These are phyloP conservation scores for Rhinella marina DNA, from an alignment of 2,797 vertebrate genomes.

Conservation along the genomic window DNA sequence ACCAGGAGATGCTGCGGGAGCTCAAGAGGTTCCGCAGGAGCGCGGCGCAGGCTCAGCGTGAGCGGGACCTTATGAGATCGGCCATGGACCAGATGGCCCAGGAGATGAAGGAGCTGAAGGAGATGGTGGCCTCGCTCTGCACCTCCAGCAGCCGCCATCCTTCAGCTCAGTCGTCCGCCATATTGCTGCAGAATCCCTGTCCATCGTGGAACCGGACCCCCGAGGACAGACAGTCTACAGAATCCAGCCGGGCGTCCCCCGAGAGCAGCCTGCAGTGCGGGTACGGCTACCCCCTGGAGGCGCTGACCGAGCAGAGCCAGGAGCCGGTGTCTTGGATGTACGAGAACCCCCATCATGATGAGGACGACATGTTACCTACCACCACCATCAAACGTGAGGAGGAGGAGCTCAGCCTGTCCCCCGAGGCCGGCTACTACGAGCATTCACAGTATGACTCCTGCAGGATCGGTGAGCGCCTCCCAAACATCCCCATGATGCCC, in stretches of 20 bases:
- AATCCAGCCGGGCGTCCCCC: constrained; percentile 42
- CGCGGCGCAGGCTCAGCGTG: constrained; percentile 13
- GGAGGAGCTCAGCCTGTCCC: neutral
- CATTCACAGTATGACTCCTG: neutral
- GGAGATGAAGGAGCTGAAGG: constrained; percentile 53
- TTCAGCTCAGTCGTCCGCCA: neutral
- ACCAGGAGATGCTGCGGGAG: constrained; percentile 42
- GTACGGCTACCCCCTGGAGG: neutral
- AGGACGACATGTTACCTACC: constrained; percentile 30
- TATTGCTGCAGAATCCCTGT: constrained; percentile 2
- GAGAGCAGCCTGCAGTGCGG: constrained; percentile 47
- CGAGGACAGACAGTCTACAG: constrained; percentile 9
- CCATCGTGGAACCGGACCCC: neutral
- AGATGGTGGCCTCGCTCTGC: constrained; percentile 41
- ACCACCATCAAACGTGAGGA: constrained; percentile 49
- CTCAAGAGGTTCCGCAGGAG: constrained; percentile 42
- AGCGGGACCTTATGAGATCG: constrained; percentile 35
- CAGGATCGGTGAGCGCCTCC: constrained; percentile 33
- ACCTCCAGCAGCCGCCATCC: neutral
- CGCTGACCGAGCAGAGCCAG: neutral
- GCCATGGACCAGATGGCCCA: constrained; percentile 33
- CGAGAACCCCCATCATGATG: constrained; percentile 2
- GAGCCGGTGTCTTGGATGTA: constrained; percentile 35
- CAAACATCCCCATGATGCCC: constrained; percentile 42
- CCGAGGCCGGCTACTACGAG: neutral